Base-by-base conservation (phyloP, 2,113 vertebrate species). In the Sprattus sprattus region DNA sequence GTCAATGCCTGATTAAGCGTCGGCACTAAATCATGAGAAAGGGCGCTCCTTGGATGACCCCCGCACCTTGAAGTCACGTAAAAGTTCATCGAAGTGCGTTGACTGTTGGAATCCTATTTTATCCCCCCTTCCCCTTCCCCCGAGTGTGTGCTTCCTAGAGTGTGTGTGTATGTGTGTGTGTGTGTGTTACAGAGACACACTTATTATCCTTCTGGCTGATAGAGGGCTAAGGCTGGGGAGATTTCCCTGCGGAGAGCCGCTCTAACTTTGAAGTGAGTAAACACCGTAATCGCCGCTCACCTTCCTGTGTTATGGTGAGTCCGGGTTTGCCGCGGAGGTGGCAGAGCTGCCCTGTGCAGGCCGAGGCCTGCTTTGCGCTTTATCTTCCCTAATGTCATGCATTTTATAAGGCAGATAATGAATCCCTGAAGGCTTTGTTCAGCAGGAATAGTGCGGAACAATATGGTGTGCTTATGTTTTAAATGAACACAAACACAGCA, bases 331-430 rank as follows among this genome's bases (percentile, higher is more conserved):
- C 6, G 47, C 81, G 25, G 57, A 46, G 47, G 57, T 44, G 25
- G 47, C 67, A 71, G 52, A 60, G 45, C 85, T 84, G 83, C 86
- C 87, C 85, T 87, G 87, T 49, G 50, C 83, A 52, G 52, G 89
- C 89, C 88, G 86, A 89, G 82, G 85, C 90, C 81, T 83, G 83
- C 82, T 84, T 90, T 90, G 88, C 87, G 87, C 85, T 88, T 89
- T 89, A 89, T 88, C 90, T 86, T 86, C 39, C 52, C 92, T 89
- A 92, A 91, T 93, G 91, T 91, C 89, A 92, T 90, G 91, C 86
- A 90, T 93, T 92, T 93, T 88, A 93, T 92, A 93, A 88, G 91
- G 91, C 85, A 86, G 91, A 93, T 93, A 91, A 94, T 94, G 93
- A 93, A 92, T 81, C 89, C 86, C 87, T 52, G 71, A 90, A 88